A percentile compares a stretch with the other conserved stretches of the same genome.
Evolutionary conservation across 2,113 vertebrate species (phyloP).

Genomic region (Scortum barcoo): DNA sequence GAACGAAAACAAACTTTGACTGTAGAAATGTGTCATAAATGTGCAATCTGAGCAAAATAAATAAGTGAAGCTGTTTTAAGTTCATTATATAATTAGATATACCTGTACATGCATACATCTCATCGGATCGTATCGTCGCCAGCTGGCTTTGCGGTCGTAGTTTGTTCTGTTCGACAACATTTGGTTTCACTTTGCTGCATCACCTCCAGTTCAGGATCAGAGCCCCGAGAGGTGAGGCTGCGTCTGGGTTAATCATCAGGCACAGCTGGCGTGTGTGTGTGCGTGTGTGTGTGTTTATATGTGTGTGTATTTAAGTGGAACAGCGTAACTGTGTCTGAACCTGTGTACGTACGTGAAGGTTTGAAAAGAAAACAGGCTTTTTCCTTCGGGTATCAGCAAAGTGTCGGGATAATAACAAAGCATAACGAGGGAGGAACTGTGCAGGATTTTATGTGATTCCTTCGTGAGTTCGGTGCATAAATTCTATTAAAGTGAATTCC

Average conservation of each 20-base stretch:
- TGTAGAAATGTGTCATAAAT: neutral
- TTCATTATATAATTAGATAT: neutral
- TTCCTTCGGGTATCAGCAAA: slow-evolving; percentile 17
- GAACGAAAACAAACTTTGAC: neutral
- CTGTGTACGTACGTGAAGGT: slow-evolving; percentile 4
- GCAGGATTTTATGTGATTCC: neutral
- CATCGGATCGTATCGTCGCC: neutral
- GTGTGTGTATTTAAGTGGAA: slow-evolving; percentile 2
- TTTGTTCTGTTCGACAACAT: slow-evolving; percentile 24
- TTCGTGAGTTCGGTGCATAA: neutral
- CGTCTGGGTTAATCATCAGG: slow-evolving; percentile 49
- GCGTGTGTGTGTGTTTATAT: slow-evolving; percentile 11
- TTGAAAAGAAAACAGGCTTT: neutral
- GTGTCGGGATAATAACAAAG: slow-evolving; percentile 17
- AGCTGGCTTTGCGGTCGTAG: slow-evolving; percentile 6
- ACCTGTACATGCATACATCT: neutral
- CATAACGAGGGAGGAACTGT: slow-evolving; percentile 32
- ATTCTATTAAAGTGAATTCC: neutral
- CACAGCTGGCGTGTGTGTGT: neutral
- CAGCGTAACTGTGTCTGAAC: neutral
- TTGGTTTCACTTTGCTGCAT: slow-evolving; percentile 58
- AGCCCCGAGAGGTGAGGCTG: slow-evolving; percentile 12
- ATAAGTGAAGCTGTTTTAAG: too few relatives aligned
- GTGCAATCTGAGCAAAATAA: neutral
- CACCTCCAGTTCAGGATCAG: slow-evolving; percentile 50